Conservation (phyloP, 2,888 invertebrate genomes). For the Hanleya hanleyi region DNA sequence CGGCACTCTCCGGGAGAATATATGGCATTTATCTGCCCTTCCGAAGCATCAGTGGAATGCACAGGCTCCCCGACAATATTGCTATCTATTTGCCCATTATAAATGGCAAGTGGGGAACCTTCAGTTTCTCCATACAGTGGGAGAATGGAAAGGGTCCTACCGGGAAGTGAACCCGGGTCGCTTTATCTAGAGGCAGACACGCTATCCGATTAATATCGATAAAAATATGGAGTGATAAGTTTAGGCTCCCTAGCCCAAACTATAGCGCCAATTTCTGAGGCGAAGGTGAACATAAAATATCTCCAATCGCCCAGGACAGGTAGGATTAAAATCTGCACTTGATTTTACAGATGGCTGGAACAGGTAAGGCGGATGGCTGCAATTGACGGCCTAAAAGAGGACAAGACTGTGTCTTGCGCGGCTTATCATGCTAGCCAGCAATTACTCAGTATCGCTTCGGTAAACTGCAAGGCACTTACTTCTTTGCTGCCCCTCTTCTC, state of each 20-base stretch:
- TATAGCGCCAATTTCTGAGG: background rate
- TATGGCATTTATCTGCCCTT: too few relatives aligned
- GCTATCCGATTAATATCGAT: background rate
- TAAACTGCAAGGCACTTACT: background rate
- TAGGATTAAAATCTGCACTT: background rate
- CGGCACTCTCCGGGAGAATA: too few relatives aligned
- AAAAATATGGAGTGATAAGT: background rate
- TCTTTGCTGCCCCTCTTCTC: constrained; percentile 39
- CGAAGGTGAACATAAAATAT: background rate
- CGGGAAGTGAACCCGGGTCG: too few relatives aligned
- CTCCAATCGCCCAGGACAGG: background rate
- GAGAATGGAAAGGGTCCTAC: too few relatives aligned
- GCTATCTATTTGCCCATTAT: too few relatives aligned
- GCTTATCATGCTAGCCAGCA: background rate
- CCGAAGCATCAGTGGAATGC: too few relatives aligned
- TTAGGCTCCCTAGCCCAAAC: background rate
- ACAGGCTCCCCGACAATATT: too few relatives aligned
- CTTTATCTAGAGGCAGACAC: too few relatives aligned
- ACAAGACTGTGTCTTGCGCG: background rate
- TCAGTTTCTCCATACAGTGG: too few relatives aligned
- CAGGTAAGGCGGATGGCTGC: background rate
- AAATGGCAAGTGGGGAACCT: too few relatives aligned
- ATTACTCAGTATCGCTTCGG: background rate
- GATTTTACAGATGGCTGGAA: background rate
- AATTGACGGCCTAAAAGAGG: background rate